Evolutionary conservation across 2,113 vertebrate species (phyloP), one percentile per base, ranked within the genome.

Genomic region (Montifringilla adamsi): DNA sequence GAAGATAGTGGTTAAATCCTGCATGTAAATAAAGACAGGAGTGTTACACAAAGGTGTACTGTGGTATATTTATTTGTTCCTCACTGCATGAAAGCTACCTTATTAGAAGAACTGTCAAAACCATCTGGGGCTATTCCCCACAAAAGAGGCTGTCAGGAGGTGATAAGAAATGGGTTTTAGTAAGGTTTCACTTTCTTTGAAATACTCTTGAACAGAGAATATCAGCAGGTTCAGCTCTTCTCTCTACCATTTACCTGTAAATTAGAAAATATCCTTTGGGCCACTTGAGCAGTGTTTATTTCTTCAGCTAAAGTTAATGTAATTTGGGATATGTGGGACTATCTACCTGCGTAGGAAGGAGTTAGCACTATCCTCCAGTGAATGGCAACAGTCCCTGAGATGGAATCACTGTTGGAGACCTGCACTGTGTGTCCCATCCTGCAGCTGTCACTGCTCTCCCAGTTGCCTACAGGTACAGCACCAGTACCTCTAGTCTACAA

Each of bases 1-100:
- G 90, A 93, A 92, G 58, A 84, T 2, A 88, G 68, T 72, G 92
- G 64, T 93, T 60, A 96, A 95, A 92, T 84, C 62, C 37, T 15
- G 4, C 41, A 49, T 22, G 33, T 64, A 95, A 88, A 92, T 84
- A 80, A 94, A 94, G 85, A 64, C 84, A 94, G 49, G 43, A 90
- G 30, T 49, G 53, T 94, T 87, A 75, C 56, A 90, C 62, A 94
- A 93, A 94, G 73, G 86, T 94, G 31, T 84, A 64, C 56, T 41
- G 56, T 1, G n/a, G 56, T 72, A 67, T 70, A 68, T 64, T 67
- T 88, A 70, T 87, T 91, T 93, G 44, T 70, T 88, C 90, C 80
- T 74, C 49, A 24, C 49, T 60, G 39, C 30, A 19, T 49, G 76
- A 93, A 95, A 96, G 44, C 64, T 37, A 87, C 27, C n/a, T 47